Percentiles rank a stretch among this genome's conserved stretches.
Evolutionary conservation across 1,140 invertebrate species (phyloP).

Genomic region (Chrysomallon squamiferum): DNA sequence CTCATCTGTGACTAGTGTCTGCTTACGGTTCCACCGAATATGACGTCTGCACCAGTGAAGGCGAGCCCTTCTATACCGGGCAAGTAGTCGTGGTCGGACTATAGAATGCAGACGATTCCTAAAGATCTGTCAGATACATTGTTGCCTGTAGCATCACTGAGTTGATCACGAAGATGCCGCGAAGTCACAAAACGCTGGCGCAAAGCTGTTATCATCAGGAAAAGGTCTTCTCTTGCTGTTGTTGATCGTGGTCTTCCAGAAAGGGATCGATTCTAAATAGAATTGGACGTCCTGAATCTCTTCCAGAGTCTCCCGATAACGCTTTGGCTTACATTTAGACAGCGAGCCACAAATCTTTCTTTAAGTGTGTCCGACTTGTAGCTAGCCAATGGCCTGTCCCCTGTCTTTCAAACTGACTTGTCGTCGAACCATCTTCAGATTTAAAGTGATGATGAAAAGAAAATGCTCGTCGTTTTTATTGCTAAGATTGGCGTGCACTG

Average conservation of each 20-base stretch:
- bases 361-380: not conserved
- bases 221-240: not conserved
- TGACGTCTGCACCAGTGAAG: not conserved
- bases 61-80: not conserved
- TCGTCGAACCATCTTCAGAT: not conserved
- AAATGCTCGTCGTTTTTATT: not conserved
- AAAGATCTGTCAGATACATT: not conserved
- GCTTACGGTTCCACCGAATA: not conserved
- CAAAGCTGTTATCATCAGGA: not conserved
- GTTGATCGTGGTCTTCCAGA: not conserved
- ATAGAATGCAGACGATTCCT: not conserved
- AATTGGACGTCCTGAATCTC: not conserved
- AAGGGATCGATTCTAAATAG: not conserved
- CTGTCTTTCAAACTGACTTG: not conserved
- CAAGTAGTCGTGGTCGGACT: not conserved
- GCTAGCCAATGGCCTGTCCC: not conserved
- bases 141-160: not conserved
- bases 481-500: not conserved
- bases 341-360: not conserved
- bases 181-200: not conserved
- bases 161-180: not conserved
- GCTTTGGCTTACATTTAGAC: not conserved
- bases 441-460: not conserved
- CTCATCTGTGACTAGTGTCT: not conserved
- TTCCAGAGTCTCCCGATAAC: not conserved